Percentiles rank a stretch among this genome's conserved stretches.
Conservation (phyloP, 92 coral and sea anemone species). For the Porites cylindrica region DNA sequence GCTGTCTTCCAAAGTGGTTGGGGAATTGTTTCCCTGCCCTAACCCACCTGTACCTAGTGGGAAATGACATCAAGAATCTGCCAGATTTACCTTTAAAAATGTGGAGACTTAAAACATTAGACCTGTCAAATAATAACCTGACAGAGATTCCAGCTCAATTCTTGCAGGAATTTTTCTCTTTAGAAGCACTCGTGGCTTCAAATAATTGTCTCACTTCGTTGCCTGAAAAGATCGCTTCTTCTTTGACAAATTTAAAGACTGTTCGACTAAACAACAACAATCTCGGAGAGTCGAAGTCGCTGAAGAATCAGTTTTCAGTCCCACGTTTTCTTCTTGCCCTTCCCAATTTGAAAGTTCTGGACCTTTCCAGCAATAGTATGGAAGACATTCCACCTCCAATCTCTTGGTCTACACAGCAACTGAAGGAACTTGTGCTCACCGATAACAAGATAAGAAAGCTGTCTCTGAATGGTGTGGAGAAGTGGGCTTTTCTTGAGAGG, state of each 20-base stretch:
- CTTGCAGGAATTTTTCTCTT: constrained; percentile 55
- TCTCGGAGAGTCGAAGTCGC: constrained; percentile 61
- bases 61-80: constrained; percentile 69
- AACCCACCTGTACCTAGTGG: constrained; percentile 69
- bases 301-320: constrained; percentile 69
- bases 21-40: constrained; percentile 76
- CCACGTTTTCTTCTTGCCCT: constrained; percentile 84
- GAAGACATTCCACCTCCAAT: constrained; percentile 77
- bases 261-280: constrained; percentile 85
- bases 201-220: constrained; percentile 70
- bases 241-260: constrained; percentile 68
- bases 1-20: constrained; percentile 83
- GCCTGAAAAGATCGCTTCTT: constrained; percentile 79
- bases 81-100: constrained; percentile 69
- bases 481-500: constrained; percentile 77
- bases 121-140: constrained; percentile 85
- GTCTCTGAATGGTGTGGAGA: constrained; percentile 69
- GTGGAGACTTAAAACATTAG: constrained; percentile 71
- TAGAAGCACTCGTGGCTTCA: constrained; percentile 88
- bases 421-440: constrained; percentile 88
- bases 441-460: constrained; percentile 84
- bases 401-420: constrained; percentile 85
- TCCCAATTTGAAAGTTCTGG: constrained; percentile 82
- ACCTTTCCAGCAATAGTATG: constrained; percentile 82
- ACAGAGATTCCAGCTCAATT: constrained; percentile 75